These are phyloP conservation scores for Pollachius pollachius DNA, from an alignment of 2,113 vertebrate genomes.

Conservation along the genomic window DNA sequence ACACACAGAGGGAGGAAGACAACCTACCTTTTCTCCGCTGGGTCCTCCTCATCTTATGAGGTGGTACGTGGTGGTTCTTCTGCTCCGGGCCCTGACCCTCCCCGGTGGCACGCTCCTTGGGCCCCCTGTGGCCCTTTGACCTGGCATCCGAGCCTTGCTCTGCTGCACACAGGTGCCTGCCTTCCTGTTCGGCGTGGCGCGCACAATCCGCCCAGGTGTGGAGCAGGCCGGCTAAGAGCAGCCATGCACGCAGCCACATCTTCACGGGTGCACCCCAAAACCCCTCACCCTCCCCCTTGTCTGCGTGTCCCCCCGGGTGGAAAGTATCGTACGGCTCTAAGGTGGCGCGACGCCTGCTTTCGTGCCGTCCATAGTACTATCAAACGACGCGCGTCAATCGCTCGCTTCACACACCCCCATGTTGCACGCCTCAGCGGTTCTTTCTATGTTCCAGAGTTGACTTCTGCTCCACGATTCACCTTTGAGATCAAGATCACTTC, in stretches of 20 bases:
- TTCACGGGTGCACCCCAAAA: constrained; percentile 23
- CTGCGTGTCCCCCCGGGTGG: neutral
- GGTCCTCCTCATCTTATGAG: too few species aligned
- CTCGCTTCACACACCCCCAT: neutral
- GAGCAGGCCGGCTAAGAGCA: constrained; percentile 60
- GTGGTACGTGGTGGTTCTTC: neutral
- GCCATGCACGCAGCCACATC: constrained; percentile 70
- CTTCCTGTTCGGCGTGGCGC: constrained; percentile 53
- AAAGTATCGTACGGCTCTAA: neutral
- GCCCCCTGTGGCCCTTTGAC: constrained; percentile 32
- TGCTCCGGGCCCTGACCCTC: neutral
- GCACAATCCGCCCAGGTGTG: constrained; percentile 59
- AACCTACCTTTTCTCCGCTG: constrained; percentile 68
- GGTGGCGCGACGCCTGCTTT: constrained; percentile 1
- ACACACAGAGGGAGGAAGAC: too few species aligned
- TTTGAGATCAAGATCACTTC: neutral
- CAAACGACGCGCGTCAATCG: too few species aligned
- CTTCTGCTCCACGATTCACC: neutral
- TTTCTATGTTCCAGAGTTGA: neutral
- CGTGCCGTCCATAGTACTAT: constrained; percentile 16
- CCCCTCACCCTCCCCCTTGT: neutral
- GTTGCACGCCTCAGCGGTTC: neutral
- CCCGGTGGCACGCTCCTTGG: neutral
- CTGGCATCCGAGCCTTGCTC: constrained; percentile 56
- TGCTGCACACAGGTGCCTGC: constrained; percentile 16